A percentile compares a stretch with the other conserved stretches of the same genome.
These are phyloP conservation scores for Petrocephalus schoutedeni DNA, from an alignment of 2,797 vertebrate genomes.

Conservation along the genomic window DNA sequence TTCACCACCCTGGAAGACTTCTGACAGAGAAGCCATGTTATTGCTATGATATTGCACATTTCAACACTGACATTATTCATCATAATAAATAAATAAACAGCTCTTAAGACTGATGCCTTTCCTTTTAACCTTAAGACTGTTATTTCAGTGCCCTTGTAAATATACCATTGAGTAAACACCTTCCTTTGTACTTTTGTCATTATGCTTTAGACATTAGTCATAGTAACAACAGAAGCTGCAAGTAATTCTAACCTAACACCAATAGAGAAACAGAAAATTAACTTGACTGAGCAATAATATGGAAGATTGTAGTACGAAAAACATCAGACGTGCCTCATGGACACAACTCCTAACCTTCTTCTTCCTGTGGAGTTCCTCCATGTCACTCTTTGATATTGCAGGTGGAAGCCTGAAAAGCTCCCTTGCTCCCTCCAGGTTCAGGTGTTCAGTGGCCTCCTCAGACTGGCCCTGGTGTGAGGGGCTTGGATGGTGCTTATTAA, in stretches of 20 bases:
- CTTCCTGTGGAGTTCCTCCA: neutral
- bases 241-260: neutral
- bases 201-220: neutral
- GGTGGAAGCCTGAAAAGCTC: neutral
- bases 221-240: neutral
- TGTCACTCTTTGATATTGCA: neutral
- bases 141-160: neutral
- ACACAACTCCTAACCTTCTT: neutral
- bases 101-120: neutral
- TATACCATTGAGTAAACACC: neutral
- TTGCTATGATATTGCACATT: neutral
- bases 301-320: neutral
- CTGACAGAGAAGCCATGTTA: neutral
- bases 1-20: neutral
- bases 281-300: neutral
- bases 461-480: conserved; percentile 59
- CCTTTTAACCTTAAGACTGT: neutral
- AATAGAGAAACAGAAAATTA: neutral
- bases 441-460: conserved; percentile 60
- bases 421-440: conserved; percentile 23
- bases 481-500: conserved; percentile 66
- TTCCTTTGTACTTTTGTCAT: conserved; percentile 5
- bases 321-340: neutral
- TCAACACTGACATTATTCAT: neutral
- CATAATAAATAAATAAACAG: neutral